Conservation (phyloP, 1,140 invertebrate genomes). For the Lamellibrachia luymesi region DNA sequence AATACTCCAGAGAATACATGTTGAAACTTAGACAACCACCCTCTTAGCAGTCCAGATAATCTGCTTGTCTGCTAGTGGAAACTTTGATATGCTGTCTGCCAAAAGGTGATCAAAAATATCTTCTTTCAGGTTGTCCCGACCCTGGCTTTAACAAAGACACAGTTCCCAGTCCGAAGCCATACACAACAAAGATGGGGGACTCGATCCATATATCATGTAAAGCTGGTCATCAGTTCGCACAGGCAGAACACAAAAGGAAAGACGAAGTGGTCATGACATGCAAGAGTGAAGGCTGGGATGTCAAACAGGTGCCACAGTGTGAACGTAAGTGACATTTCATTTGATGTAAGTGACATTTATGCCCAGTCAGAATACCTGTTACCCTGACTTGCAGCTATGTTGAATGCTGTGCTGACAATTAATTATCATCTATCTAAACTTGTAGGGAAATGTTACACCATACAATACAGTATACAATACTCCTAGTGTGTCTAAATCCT, state of each 20-base stretch:
- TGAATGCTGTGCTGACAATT: too few species aligned
- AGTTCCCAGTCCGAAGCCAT: background rate
- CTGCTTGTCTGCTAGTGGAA: background rate
- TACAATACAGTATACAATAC: too few species aligned
- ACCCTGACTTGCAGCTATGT: background rate
- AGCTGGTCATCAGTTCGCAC: background rate
- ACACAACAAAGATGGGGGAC: background rate
- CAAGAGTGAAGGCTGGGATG: background rate
- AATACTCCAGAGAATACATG: too few species aligned
- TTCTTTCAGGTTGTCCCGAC: background rate
- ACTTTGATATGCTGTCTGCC: background rate
- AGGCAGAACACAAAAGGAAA: background rate
- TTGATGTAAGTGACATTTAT: background rate
- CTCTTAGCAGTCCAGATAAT: background rate
- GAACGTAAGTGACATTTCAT: background rate
- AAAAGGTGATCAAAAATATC: background rate
- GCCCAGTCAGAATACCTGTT: too few species aligned
- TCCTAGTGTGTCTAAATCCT: too few species aligned
- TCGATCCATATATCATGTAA: background rate
- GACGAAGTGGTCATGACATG: background rate
- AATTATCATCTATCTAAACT: too few species aligned
- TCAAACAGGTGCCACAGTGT: conserved; percentile 6
- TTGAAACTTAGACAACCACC: too few species aligned
- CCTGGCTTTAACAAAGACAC: background rate
- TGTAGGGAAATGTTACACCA: too few species aligned